Evolutionary conservation across 2,797 vertebrate species (phyloP).

Genomic region (Eutrigla gurnardus): DNA sequence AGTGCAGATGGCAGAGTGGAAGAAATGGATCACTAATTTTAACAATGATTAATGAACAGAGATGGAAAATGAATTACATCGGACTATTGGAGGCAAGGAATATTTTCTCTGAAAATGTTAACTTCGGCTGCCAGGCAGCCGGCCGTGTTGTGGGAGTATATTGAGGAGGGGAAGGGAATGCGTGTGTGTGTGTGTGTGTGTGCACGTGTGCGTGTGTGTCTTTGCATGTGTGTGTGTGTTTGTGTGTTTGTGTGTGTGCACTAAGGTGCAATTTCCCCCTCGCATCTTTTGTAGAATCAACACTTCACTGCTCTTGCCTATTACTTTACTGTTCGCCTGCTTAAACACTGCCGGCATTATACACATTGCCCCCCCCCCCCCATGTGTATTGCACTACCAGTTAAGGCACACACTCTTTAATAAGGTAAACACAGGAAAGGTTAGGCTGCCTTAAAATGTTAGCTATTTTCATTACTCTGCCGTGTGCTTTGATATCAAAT

Average conservation of each 20-base stretch:
- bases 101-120: conserved; percentile 99
- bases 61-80: conserved; percentile 99
- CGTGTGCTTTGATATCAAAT: conserved; percentile 66
- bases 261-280: conserved; percentile 71
- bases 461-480: conserved; percentile 70
- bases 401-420: conserved; percentile 80
- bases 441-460: conserved; percentile 90
- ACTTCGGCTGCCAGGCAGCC: conserved; percentile 94
- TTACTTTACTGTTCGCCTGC: conserved; percentile 95
- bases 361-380: conserved; percentile 69
- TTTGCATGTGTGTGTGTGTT: conserved; percentile 45
- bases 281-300: conserved; percentile 98
- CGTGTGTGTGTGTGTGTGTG: conserved; percentile 29
- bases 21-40: conserved; percentile 99
- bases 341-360: conserved; percentile 92
- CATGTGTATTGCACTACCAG: conserved; percentile 73
- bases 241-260: conserved; percentile 45
- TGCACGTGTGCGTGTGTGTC: conserved; percentile 34
- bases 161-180: conserved; percentile 77
- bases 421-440: conserved; percentile 84
- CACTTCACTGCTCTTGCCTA: conserved; percentile 97
- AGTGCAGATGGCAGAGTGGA: conserved; percentile 99
- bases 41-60: conserved; percentile 99
- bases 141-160: conserved; percentile 85
- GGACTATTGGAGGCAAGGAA: conserved; percentile 99